phyloP scores from a whole-genome alignment of 1,140 invertebrate species.

The Neuroterus valhalla region DNA sequence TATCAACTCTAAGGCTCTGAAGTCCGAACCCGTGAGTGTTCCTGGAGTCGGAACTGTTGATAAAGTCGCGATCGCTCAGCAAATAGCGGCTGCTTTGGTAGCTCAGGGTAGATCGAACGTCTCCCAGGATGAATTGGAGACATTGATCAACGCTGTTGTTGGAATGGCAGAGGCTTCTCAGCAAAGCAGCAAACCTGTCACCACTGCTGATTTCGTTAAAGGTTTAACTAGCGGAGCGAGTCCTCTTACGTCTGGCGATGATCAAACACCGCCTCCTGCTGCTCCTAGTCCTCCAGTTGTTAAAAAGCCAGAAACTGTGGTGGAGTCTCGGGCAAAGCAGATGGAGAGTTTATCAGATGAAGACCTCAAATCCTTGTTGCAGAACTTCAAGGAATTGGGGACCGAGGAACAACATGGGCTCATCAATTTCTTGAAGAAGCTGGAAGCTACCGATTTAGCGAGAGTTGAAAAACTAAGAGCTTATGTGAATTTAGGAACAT shows the following conservation, averaged over 20 bases:
- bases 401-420: slow-evolving; percentile 86
- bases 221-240: slow-evolving; percentile 63
- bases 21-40: slow-evolving; percentile 76
- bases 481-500: slow-evolving; percentile 78
- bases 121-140: slow-evolving; percentile 83
- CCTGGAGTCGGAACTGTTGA: slow-evolving; percentile 82
- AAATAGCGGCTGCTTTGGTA: slow-evolving; percentile 84
- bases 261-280: slow-evolving; percentile 32
- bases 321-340: slow-evolving; percentile 52
- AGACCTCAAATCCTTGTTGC: slow-evolving; percentile 83
- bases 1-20: slow-evolving; percentile 48
- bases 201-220: slow-evolving; percentile 75
- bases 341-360: slow-evolving; percentile 85
- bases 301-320: slow-evolving; percentile 36
- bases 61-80: slow-evolving; percentile 83
- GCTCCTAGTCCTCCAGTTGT: neutral
- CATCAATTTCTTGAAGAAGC: slow-evolving; percentile 85
- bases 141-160: slow-evolving; percentile 85
- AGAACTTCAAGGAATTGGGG: slow-evolving; percentile 86
- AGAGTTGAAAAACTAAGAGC: slow-evolving; percentile 83
- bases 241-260: slow-evolving; percentile 52
- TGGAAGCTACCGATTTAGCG: slow-evolving; percentile 82
- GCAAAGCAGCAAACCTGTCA: slow-evolving; percentile 75
- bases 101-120: slow-evolving; percentile 87
- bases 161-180: slow-evolving; percentile 79